Conservation (phyloP, 2,797 vertebrate genomes). For the Nannoperca obscura region DNA sequence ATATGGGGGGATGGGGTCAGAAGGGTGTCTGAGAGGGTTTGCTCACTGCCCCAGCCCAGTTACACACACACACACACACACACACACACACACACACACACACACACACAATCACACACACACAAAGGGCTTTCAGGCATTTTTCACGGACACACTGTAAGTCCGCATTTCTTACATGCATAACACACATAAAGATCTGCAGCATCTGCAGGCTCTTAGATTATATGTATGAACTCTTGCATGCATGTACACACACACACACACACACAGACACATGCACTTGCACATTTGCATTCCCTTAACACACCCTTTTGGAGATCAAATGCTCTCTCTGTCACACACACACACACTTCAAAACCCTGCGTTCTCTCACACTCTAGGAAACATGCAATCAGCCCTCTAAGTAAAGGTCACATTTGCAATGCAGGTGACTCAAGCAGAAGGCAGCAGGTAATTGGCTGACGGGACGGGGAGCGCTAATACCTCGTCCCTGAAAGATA, state of each 20-base stretch:
- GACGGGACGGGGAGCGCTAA: conserved; percentile 87
- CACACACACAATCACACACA: conserved; percentile 12
- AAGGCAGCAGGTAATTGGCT: conserved; percentile 95
- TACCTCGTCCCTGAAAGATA: conserved; percentile 88
- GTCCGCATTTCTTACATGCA: conserved; percentile 27
- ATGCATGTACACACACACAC: conserved; percentile 14
- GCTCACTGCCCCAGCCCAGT: conserved; percentile 52
- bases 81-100: conserved; percentile 11
- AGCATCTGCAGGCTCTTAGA: conserved; percentile 21
- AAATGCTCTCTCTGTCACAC: conserved; percentile 19
- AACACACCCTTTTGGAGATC: conserved; percentile 57
- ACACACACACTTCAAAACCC: conserved; percentile 50
- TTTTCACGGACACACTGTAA: conserved; percentile 12
- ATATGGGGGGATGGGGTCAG: conserved; percentile 74
- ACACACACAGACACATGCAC: conserved; percentile 4
- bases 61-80: conserved; percentile 15
- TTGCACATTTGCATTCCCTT: conserved; percentile 55
- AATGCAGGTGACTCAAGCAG: conserved; percentile 90
- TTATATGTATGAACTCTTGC: conserved; percentile 37
- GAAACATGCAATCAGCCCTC: conserved; percentile 93
- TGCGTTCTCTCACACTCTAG: conserved; percentile 80
- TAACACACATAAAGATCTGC: conserved; percentile 12
- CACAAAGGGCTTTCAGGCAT: conserved; percentile 12
- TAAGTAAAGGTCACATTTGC: conserved; percentile 99
- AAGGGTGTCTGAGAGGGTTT: conserved; percentile 69